Evolutionary conservation across 2,113 vertebrate genomes (phyloP).

Genomic region (Zosterops lateralis): DNA sequence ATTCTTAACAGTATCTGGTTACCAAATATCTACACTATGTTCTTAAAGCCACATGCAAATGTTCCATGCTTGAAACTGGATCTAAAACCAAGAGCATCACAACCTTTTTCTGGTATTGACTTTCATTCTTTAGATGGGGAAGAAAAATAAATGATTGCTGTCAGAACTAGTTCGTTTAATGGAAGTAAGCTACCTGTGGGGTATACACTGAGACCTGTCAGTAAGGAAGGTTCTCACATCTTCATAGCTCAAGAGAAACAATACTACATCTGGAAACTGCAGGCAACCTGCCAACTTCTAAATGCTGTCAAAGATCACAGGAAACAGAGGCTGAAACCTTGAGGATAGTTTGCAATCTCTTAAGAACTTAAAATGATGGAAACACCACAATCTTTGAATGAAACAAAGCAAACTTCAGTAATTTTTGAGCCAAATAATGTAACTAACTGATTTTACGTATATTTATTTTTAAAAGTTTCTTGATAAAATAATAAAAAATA

Average conservation of each 20-base stretch:
- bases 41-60: neutral
- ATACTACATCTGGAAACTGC: neutral
- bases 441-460: neutral
- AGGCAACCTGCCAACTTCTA: neutral
- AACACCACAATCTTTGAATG: neutral
- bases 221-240: neutral
- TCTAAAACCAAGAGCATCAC: neutral
- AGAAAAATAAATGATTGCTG: neutral
- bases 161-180: neutral
- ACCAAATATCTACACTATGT: neutral
- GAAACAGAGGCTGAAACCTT: neutral
- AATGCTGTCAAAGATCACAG: neutral
- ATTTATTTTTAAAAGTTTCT: neutral
- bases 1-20: neutral
- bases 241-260: neutral
- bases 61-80: neutral
- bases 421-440: neutral
- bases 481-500: neutral
- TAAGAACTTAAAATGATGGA: neutral
- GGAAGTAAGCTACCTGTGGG: neutral
- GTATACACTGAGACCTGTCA: neutral
- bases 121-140: neutral
- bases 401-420: neutral
- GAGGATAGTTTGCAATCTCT: neutral
- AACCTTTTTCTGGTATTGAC: neutral